Base-by-base conservation (phyloP, 2,888 invertebrate species). In the Abrostola tripartita region DNA sequence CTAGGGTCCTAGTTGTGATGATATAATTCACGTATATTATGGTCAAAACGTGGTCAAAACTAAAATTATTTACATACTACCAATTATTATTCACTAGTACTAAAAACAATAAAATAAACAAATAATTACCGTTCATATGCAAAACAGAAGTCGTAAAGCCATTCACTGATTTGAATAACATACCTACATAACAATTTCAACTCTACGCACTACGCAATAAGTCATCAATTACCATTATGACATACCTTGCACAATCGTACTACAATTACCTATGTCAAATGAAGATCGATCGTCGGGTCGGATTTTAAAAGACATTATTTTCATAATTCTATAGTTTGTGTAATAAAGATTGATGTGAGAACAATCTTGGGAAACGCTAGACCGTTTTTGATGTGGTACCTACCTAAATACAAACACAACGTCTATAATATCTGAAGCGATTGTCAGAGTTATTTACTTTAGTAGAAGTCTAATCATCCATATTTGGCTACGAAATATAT, bases 221-320 rank as follows among this genome's bases (percentile, higher is more conserved):
- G 60, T 53, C 60, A 65, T 62, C 44, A 59, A 60, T 57, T 68
- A 9, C 44, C 47, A 44, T 12, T 1, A 52, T 53, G 47, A 37
- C 12, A 0, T 11, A 9, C 10, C 51, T 74, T 72, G 55, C 52
- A 55, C 60, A 61, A 76, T 44, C 38, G 52, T 47, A 37, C 36
- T 7, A 36, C 47, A 57, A 69, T 70, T 52, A 66, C n/a, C 6
- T 37, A 35, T 59, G 61, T 59, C 74, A 69, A 47, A 11, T 9
- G 35, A 52, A 64, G 75, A 74, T 78, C 35, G 71, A 78, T 78
- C 56, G 49, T 37, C 35, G 7, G 7, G 0, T 24, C 52, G 49
- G 40, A 57, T 52, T 65, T 44, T 47, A 8, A 24, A 52, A 69
- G 58, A 47, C 47, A 24, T 51, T 55, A 73, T 77, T 63, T 52